Evolutionary conservation across 2,888 invertebrate species (phyloP), one percentile per base, ranked within the genome.

Genomic region (Microctonus brassicae): DNA sequence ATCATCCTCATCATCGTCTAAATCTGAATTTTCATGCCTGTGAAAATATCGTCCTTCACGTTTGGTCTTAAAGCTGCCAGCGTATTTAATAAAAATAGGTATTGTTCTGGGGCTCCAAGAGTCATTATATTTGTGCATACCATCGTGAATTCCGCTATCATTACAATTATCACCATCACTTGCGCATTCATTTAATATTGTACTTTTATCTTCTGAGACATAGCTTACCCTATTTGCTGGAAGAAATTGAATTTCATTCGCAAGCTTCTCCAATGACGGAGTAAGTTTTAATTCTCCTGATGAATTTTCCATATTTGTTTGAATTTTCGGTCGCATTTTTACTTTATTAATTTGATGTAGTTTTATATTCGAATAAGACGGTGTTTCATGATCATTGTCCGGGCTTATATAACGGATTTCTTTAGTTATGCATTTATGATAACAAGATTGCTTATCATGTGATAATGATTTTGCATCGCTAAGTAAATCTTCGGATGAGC

Each of bases 231-330:
- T 70, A 42, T 73, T 79, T 3, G 82, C 82, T 10, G 86, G 84
- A 26, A 82, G 72, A 70, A 86, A 86, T 68, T 84, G 80, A 39
- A 86, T 86, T 73, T 86, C 84, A 63, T 80, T 83, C 0, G 86
- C 85, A 24, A 86, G 75, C 64, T 85, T 84, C 58, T 86, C 85
- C 61, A 87, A 73, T 9, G 83, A 83, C 5, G 83, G 83, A 13
- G 83, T 82, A 6, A 84, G 74, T 60, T 80, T 81, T 36, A 84
- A 70, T 64, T 81, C 81, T 13, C 76, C 73, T 5, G 73, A 66
- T 10, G 75, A 64, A 33, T 80, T 80, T 34, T 60, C 76, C 24
- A 58, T 73, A 58, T 75, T 79, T 22, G 80, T 76, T 17, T 75
- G 73, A 20, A 81, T 72, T 65, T 79, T 79, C 5, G 78, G 74